phyloP scores from a whole-genome alignment of 2,797 vertebrate species.

The Chrysocyon brachyurus region DNA sequence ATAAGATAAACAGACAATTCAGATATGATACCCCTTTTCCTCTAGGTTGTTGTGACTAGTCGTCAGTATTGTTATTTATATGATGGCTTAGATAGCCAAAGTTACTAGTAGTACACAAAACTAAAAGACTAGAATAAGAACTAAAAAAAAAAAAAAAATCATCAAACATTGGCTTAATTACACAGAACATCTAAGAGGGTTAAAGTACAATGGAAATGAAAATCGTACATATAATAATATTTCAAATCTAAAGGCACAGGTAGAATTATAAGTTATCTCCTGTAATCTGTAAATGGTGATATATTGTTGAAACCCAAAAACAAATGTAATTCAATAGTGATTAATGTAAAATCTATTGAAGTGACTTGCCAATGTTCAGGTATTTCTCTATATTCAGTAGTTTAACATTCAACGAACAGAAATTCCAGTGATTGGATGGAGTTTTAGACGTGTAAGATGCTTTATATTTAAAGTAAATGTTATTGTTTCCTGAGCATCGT shows the following conservation, averaged over 20 bases:
- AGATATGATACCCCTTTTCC: not conserved
- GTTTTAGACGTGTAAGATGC: not conserved
- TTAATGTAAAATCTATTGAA: not conserved
- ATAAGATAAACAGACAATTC: slow-evolving; percentile 26
- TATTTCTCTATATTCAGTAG: not conserved
- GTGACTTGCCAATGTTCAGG: not conserved
- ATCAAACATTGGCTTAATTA: not conserved
- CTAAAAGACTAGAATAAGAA: not conserved
- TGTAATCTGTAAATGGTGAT: not conserved
- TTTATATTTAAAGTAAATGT: not conserved
- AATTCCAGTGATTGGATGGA: not conserved
- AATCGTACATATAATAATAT: not conserved
- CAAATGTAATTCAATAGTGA: not conserved
- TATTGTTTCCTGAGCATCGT: not conserved
- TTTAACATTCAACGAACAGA: not conserved
- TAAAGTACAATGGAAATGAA: slow-evolving; percentile 13
- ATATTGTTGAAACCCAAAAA: not conserved
- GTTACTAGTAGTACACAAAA: slow-evolving; percentile 2
- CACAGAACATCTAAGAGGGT: not conserved
- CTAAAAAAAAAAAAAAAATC: not conserved
- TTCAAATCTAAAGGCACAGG: not conserved
- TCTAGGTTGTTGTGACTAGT: not conserved
- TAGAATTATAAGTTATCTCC: not conserved
- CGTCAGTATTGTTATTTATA: not conserved
- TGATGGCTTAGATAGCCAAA: slow-evolving; percentile 51